phyloP scores from a whole-genome alignment of 2,797 vertebrate species.

The Linurgus olivaceus region DNA sequence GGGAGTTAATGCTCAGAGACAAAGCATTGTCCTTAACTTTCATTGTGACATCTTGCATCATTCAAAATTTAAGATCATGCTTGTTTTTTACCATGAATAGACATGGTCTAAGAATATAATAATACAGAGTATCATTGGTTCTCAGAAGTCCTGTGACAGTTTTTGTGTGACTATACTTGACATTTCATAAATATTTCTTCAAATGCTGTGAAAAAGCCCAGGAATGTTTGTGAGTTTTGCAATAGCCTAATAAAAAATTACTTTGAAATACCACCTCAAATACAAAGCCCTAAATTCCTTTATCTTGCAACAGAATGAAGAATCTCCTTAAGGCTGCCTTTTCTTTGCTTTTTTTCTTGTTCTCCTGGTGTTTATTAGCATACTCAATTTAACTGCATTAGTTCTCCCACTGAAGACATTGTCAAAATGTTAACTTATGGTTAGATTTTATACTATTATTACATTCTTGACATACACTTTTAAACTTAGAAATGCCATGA shows the following conservation, averaged over 20 bases:
- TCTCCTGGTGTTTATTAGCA: not conserved
- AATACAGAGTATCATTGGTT: fast-evolving
- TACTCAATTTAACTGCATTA: not conserved
- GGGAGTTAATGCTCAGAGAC: not conserved
- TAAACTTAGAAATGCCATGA: not conserved
- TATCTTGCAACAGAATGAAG: not conserved
- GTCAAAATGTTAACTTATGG: constrained; percentile 30
- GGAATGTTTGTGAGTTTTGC: not conserved
- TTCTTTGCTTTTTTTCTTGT: not conserved
- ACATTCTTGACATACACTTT: not conserved
- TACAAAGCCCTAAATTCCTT: not conserved
- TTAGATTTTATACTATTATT: not conserved
- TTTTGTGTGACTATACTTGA: not conserved
- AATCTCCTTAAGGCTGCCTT: not conserved
- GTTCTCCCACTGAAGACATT: not conserved
- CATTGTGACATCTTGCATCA: not conserved
- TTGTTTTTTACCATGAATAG: not conserved
- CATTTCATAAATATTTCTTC: not conserved
- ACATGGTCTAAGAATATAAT: not conserved
- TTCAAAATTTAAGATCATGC: not conserved
- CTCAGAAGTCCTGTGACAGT: not conserved
- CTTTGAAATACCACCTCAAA: not conserved
- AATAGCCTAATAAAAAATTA: not conserved
- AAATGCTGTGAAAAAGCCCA: not conserved
- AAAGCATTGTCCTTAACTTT: not conserved